Evolutionary conservation across 1,140 invertebrate genomes (phyloP).

Genomic region (Ceratina australensis): DNA sequence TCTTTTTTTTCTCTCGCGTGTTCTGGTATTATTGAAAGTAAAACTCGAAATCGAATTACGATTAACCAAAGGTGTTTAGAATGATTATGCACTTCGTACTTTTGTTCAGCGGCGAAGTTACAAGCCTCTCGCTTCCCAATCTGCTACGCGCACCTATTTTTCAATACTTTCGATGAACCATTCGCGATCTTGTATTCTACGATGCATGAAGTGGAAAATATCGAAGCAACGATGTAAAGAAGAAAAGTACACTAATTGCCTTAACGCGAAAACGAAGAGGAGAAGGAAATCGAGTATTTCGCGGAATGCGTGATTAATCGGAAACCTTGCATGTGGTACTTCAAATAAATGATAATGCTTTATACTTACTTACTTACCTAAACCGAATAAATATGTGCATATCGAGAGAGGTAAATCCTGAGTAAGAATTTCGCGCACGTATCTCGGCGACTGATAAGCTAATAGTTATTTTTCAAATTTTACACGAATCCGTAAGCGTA

Average conservation of each 20-base stretch:
- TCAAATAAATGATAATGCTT: constrained; percentile 38
- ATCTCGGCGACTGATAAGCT: constrained; percentile 14
- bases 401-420: constrained; percentile 7
- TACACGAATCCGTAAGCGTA: constrained; percentile 5
- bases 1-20: constrained; percentile 17
- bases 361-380: constrained; percentile 37
- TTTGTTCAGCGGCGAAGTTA: constrained; percentile 6
- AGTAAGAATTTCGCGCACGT: constrained; percentile 22
- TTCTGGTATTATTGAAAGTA: background rate
- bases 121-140: background rate
- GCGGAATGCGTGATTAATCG: constrained; percentile 17
- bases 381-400: constrained; percentile 53
- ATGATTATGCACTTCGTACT: constrained; percentile 17
- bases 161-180: constrained; percentile 2
- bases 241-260: constrained; percentile 49
- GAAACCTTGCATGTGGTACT: constrained; percentile 40
- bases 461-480: constrained; percentile 29
- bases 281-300: constrained; percentile 5
- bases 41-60: constrained; percentile 28
- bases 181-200: constrained; percentile 25
- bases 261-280: constrained; percentile 33
- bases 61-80: constrained; percentile 31
- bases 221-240: constrained; percentile 18
- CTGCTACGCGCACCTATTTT: background rate
- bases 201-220: constrained; percentile 38